These are phyloP conservation scores for Lumbricus terrestris DNA, from an alignment of 2,888 invertebrate genomes.

Conservation along the genomic window DNA sequence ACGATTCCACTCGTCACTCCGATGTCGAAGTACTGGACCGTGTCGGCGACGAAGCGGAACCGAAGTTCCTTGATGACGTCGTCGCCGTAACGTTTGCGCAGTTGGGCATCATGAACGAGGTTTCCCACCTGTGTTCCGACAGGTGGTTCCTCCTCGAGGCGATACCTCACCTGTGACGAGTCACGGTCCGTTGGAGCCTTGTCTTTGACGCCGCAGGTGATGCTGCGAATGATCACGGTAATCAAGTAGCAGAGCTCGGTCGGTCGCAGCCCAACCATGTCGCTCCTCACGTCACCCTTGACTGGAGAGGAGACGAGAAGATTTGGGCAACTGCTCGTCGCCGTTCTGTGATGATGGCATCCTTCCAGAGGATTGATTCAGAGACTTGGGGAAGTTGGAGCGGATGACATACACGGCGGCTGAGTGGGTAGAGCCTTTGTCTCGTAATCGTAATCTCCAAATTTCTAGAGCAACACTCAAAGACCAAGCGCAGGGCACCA, in stretches of 20 bases:
- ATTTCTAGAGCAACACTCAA: too few species aligned
- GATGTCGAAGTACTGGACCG: slow-evolving; percentile 26
- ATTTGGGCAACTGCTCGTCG: neutral
- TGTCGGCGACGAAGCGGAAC: slow-evolving; percentile 29
- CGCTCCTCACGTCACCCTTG: neutral
- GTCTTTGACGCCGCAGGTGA: neutral
- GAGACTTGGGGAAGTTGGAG: neutral
- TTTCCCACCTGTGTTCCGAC: slow-evolving; percentile 25
- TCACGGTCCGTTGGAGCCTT: neutral
- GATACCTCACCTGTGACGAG: slow-evolving; percentile 19
- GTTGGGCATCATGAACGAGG: slow-evolving; percentile 22
- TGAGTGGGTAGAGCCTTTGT: neutral
- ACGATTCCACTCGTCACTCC: slow-evolving; percentile 30
- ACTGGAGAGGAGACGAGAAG: neutral
- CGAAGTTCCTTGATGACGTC: slow-evolving; percentile 22
- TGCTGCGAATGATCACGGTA: neutral
- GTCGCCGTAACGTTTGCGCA: slow-evolving; percentile 6
- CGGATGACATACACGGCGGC: neutral
- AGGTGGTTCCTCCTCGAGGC: slow-evolving; percentile 22
- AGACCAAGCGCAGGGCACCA: too few species aligned
- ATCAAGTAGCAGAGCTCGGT: neutral
- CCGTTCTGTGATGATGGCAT: neutral
- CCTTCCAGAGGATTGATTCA: neutral
- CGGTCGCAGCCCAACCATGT: neutral
- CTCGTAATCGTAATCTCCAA: too few species aligned